These are phyloP conservation scores for Onthophagus sagittarius DNA, from an alignment of 2,888 invertebrate genomes.

Conservation along the genomic window DNA sequence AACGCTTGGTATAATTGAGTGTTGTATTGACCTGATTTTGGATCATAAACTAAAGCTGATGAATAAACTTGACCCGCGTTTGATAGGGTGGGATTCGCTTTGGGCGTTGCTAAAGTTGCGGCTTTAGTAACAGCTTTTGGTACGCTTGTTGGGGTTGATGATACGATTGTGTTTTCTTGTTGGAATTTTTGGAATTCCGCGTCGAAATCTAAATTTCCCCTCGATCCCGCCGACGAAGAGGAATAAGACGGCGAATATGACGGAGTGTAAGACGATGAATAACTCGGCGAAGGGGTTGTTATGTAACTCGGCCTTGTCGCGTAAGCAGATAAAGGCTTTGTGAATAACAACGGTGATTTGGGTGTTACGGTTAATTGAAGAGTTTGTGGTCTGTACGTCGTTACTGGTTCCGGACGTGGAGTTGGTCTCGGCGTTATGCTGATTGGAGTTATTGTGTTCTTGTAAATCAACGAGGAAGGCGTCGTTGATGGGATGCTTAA, in stretches of 20 bases:
- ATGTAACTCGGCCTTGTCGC: slow-evolving; percentile 33
- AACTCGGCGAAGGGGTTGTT: slow-evolving; percentile 46
- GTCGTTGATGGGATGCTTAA: slow-evolving; percentile 51
- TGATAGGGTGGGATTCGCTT: slow-evolving; percentile 41
- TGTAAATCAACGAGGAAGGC: slow-evolving; percentile 45
- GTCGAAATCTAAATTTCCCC: slow-evolving; percentile 58
- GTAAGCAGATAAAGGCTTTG: slow-evolving; percentile 39
- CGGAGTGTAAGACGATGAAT: slow-evolving; percentile 38
- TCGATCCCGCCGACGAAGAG: slow-evolving; percentile 24
- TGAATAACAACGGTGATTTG: slow-evolving; percentile 47
- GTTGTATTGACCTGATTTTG: slow-evolving; percentile 72
- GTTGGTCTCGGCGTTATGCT: slow-evolving; percentile 60
- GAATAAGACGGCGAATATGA: slow-evolving; percentile 13
- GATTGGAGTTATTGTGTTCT: slow-evolving; percentile 50
- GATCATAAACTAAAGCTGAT: slow-evolving; percentile 74
- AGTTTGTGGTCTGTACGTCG: slow-evolving; percentile 62
- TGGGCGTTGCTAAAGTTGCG: slow-evolving; percentile 41
- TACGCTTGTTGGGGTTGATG: slow-evolving; percentile 52
- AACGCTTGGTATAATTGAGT: slow-evolving; percentile 73
- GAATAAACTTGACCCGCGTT: slow-evolving; percentile 65
- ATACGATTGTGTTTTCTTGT: slow-evolving; percentile 59
- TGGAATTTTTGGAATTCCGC: slow-evolving; percentile 74
- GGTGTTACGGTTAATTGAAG: slow-evolving; percentile 59
- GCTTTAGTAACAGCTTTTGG: slow-evolving; percentile 34
- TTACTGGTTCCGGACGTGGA: slow-evolving; percentile 57